These are phyloP conservation scores for Synanceia verrucosa DNA, from an alignment of 2,797 vertebrate species.

Conservation along the genomic window DNA sequence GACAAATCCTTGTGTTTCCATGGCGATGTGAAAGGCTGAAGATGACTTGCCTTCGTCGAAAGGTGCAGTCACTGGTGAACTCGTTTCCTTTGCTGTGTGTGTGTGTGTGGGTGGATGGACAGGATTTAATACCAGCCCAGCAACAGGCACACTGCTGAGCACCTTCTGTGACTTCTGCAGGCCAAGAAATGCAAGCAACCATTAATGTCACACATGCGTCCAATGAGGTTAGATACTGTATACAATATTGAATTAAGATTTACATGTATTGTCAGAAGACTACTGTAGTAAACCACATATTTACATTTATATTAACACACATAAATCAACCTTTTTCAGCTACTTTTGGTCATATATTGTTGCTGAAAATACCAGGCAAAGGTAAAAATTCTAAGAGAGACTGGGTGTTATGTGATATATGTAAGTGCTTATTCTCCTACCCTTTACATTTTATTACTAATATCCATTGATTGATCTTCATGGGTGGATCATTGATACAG, in stretches of 20 bases:
- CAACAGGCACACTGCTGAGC: slow-evolving; percentile 60
- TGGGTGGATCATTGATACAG: slow-evolving; percentile 10
- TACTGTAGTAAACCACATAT: neutral
- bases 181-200: slow-evolving; percentile 51
- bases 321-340: neutral
- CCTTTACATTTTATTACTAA: slow-evolving; percentile 10
- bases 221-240: neutral
- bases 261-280: neutral
- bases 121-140: slow-evolving; percentile 55
- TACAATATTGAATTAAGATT: neutral
- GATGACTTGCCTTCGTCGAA: slow-evolving; percentile 51
- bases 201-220: slow-evolving; percentile 7
- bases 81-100: slow-evolving; percentile 49
- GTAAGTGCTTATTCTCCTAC: neutral
- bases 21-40: slow-evolving; percentile 64
- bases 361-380: neutral
- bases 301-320: neutral
- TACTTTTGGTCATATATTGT: neutral
- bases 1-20: slow-evolving; percentile 71
- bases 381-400: neutral
- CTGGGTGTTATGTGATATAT: neutral
- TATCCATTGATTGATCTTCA: slow-evolving; percentile 13
- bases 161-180: slow-evolving; percentile 65
- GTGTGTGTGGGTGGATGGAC: slow-evolving; percentile 55
- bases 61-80: slow-evolving; percentile 56